Conservation (phyloP, 2,888 invertebrate species). For the Macaria notata region DNA sequence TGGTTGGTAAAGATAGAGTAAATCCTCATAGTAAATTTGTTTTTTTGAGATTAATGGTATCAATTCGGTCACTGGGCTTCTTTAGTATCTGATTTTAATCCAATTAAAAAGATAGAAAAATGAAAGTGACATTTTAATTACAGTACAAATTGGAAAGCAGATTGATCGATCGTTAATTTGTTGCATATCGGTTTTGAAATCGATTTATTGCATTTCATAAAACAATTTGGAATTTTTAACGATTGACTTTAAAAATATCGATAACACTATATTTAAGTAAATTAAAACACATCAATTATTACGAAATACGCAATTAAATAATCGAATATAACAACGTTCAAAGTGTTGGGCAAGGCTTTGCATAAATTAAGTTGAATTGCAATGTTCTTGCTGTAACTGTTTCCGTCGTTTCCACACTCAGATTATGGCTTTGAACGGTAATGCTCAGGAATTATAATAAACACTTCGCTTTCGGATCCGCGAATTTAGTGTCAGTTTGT, state of each 20-base stretch:
- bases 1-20: too few relatives aligned
- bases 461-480: conserved; percentile 9
- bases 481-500: not conserved
- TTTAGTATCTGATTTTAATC: too few relatives aligned
- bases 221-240: not conserved
- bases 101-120: too few relatives aligned
- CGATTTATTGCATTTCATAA: not conserved
- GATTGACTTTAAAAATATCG: conserved; percentile 5
- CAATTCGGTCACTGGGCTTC: too few relatives aligned
- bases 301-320: conserved; percentile 26
- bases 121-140: not conserved
- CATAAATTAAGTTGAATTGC: conserved; percentile 26
- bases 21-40: too few relatives aligned
- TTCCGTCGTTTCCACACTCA: conserved; percentile 32
- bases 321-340: conserved; percentile 27
- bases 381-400: conserved; percentile 27
- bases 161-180: not conserved
- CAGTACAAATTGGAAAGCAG: too few relatives aligned
- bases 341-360: conserved; percentile 24
- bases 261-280: conserved; percentile 5
- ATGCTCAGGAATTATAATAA: conserved; percentile 24
- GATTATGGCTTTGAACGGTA: conserved; percentile 27
- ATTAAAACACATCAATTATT: conserved; percentile 15
- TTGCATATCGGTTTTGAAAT: conserved; percentile 2
- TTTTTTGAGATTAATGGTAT: too few relatives aligned